Percentiles rank a stretch among this genome's conserved stretches.
These are phyloP conservation scores for Penaeus monodon DNA, from an alignment of 2,888 invertebrate genomes.

Conservation along the genomic window DNA sequence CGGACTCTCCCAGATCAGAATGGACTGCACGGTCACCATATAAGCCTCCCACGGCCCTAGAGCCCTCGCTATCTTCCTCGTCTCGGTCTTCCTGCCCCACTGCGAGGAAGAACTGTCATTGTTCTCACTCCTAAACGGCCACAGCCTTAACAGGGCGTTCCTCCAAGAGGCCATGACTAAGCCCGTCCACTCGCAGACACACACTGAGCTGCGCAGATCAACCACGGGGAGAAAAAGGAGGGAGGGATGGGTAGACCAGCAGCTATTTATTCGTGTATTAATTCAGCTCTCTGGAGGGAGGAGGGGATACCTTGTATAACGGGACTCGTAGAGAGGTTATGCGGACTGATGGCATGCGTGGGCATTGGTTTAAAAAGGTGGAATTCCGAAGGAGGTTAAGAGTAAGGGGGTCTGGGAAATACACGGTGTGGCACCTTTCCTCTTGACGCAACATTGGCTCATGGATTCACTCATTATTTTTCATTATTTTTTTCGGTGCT, in stretches of 20 bases:
- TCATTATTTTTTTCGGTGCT: too few species aligned
- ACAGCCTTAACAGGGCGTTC: slow-evolving; percentile 42
- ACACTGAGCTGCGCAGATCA: slow-evolving; percentile 45
- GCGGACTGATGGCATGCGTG: too few species aligned
- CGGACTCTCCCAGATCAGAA: slow-evolving; percentile 63
- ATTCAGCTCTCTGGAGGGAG: background rate
- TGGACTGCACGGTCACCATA: slow-evolving; percentile 60
- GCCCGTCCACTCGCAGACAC: background rate
- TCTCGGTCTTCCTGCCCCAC: slow-evolving; percentile 42
- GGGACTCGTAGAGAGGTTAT: too few species aligned
- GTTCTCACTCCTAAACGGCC: slow-evolving; percentile 52
- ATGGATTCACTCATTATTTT: too few species aligned
- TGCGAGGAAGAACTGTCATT: slow-evolving; percentile 27
- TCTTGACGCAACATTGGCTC: too few species aligned
- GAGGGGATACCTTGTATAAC: background rate
- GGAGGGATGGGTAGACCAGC: background rate
- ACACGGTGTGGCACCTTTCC: too few species aligned
- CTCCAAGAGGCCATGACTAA: slow-evolving; percentile 35
- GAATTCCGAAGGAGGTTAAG: too few species aligned
- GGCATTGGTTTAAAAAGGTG: too few species aligned
- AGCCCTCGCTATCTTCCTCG: slow-evolving; percentile 47
- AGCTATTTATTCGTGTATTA: background rate
- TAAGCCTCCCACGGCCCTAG: slow-evolving; percentile 63
- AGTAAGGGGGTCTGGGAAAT: too few species aligned
- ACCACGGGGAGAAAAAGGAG: slow-evolving; percentile 33